Conservation (phyloP, 2,113 vertebrate species). For the Thinocorus orbignyianus region DNA sequence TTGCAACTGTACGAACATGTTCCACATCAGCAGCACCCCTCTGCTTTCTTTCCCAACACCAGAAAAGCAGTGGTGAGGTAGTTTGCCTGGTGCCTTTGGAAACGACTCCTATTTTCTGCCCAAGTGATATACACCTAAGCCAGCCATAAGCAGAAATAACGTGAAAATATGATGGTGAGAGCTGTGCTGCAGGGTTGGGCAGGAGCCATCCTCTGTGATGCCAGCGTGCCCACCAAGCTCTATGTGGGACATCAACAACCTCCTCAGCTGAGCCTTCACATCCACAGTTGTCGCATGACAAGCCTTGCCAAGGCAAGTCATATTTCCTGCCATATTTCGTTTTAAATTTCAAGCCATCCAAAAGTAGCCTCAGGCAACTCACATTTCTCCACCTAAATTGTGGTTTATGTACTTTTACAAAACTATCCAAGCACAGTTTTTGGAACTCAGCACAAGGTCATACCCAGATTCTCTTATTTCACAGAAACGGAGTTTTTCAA, state of each 20-base stretch:
- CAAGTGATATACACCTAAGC: not conserved
- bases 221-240: accelerated
- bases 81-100: not conserved
- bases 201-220: not conserved
- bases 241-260: not conserved
- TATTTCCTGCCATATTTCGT: not conserved
- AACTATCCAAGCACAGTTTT: not conserved
- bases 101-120: not conserved
- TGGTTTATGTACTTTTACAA: not conserved
- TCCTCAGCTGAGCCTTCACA: not conserved
- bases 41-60: not conserved
- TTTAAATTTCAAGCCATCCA: not conserved
- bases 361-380: not conserved
- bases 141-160: not conserved
- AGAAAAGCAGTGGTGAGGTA: not conserved
- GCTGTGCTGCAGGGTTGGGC: not conserved
- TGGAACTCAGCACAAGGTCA: not conserved
- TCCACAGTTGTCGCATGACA: accelerated
- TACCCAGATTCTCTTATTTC: not conserved
- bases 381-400: not conserved
- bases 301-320: not conserved
- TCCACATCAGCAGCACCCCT: not conserved
- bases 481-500: not conserved
- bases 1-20: not conserved
- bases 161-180: not conserved